Evolutionary conservation across 2,797 vertebrate genomes (phyloP), one percentile per base, ranked within the genome.

Genomic region (Sebastes itinus): DNA sequence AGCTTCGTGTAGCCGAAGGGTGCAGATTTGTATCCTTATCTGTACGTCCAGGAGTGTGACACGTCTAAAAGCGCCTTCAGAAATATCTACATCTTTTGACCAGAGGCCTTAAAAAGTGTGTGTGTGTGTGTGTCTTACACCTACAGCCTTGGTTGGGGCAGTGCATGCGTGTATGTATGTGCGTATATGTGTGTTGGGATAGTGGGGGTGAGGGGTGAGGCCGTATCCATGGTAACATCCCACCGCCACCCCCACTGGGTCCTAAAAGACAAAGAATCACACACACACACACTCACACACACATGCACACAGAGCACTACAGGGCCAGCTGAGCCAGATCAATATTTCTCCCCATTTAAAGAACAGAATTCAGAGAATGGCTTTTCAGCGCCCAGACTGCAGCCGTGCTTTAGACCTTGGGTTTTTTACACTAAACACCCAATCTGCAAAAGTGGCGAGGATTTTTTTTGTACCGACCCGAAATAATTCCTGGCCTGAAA

Each of bases 331-430:
- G 97, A 97, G 97, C 96, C 97, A 97, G 97, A 99, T 99, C 98
- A 97, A 98, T 99, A 99, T 96, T 97, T 96, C 96, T 97, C 96
- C 96, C 96, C 97, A 98, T 98, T 98, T 98, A 98, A 97, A 98
- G 97, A 98, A 97, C 96, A 97, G 97, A 98, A 97, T 97, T 97
- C 97, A 97, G 96, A 97, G 97, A 97, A 97, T 96, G 96, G 97
- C 96, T 97, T 97, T 97, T 97, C 96, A 97, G 96, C 95, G 92
- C 95, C 94, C 95, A 96, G 95, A 95, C 94, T 96, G 94, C 95
- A 97, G 95, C 95, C 95, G 92, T 83, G 92, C 78, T 90, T 88
- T 79, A 92, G 86, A 92, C 94, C 93, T 92, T 92, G 90, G 75
- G 68, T 91, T 88, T 92, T 59, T 88, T 89, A 92, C 87, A 92